Conservation (phyloP, 92 coral and sea anemone species). For the Phenganax subtilis region DNA sequence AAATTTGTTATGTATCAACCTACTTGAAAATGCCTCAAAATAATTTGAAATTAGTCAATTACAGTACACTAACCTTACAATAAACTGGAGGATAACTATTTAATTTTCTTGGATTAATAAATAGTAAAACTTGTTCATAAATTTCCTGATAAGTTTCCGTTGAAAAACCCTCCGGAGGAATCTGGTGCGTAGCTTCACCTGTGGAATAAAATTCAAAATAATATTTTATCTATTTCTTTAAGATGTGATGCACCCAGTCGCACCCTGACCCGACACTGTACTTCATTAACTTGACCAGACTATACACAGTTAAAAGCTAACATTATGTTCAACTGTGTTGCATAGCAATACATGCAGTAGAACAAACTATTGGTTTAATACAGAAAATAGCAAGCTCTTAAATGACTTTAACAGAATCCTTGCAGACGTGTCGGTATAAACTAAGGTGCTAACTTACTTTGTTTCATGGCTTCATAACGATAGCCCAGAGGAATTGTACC, state of each 20-base stretch:
- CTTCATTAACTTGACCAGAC: not conserved
- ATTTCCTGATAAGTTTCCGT: conserved; percentile 64
- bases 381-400: too few relatives aligned
- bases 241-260: not conserved
- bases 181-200: conserved; percentile 95
- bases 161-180: conserved; percentile 79
- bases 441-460: conserved; percentile 55
- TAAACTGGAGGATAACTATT: conserved; percentile 77
- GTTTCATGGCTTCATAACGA: conserved; percentile 70
- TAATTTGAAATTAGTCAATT: not conserved
- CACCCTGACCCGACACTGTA: not conserved
- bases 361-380: too few relatives aligned
- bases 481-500: conserved; percentile 83
- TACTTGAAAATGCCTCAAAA: not conserved
- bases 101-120: conserved; percentile 72
- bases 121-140: conserved; percentile 68
- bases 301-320: too few relatives aligned
- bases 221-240: not conserved
- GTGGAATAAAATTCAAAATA: not conserved
- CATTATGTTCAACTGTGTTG: too few relatives aligned
- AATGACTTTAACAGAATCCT: too few relatives aligned
- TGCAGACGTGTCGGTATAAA: too few relatives aligned
- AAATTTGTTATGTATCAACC: not conserved
- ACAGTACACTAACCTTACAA: conserved; percentile 60
- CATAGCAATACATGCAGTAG: too few relatives aligned